phyloP scores from a whole-genome alignment of 2,888 invertebrate species.

The Spicauda simplicius region DNA sequence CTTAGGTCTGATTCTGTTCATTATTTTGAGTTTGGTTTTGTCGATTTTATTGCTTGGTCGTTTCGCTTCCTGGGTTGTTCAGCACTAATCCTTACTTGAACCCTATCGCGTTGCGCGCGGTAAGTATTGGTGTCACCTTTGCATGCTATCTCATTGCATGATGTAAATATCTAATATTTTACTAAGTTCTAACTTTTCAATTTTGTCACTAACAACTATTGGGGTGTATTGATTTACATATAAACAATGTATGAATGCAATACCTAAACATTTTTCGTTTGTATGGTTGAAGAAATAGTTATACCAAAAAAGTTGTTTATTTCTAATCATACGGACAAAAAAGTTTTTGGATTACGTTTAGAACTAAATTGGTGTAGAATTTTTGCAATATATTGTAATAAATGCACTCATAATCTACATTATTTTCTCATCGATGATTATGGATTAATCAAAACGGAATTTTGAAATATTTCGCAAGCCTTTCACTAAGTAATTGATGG shows the following conservation, averaged over 20 bases:
- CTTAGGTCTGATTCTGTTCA: slow-evolving; percentile 79
- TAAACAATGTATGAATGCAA: not conserved
- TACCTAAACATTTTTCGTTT: not conserved
- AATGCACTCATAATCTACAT: slow-evolving; percentile 1
- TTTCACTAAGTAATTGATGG: not conserved
- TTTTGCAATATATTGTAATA: not conserved
- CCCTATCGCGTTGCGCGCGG: slow-evolving; percentile 38
- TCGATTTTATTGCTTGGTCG: slow-evolving; percentile 42
- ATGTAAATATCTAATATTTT: slow-evolving; percentile 21
- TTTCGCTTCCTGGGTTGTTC: slow-evolving; percentile 50
- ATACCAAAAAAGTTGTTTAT: not conserved
- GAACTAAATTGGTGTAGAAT: not conserved
- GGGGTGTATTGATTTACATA: not conserved
- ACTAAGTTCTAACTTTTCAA: slow-evolving; percentile 3
- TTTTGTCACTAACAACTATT: slow-evolving; percentile 16
- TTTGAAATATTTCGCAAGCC: slow-evolving; percentile 1
- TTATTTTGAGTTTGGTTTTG: slow-evolving; percentile 49
- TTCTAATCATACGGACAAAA: not conserved
- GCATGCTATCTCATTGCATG: slow-evolving; percentile 41
- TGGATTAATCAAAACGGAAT: slow-evolving; percentile 4
- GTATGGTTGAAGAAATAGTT: not conserved
- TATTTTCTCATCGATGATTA: not conserved
- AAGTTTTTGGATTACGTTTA: not conserved
- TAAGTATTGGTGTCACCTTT: slow-evolving; percentile 46
- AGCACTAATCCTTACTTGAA: slow-evolving; percentile 45